Conservation (phyloP, 1,140 invertebrate species). For the Lithobius niger region DNA sequence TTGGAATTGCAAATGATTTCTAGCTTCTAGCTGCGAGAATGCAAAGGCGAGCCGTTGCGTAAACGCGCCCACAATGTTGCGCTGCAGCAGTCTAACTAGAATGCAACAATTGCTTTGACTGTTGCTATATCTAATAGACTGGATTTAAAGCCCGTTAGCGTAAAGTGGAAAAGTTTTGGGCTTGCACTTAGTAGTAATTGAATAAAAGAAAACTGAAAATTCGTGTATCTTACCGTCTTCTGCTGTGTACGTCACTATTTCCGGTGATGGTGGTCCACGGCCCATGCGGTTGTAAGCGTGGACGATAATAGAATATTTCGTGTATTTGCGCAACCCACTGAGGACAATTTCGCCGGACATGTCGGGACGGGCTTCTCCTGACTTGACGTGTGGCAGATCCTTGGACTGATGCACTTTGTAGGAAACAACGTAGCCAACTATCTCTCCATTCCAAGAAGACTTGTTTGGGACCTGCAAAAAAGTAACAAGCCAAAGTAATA, state of each 20-base stretch:
- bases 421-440: conserved; percentile 54
- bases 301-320: conserved; percentile 88
- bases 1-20: too few relatives aligned
- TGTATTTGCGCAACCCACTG: conserved; percentile 44
- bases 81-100: too few relatives aligned
- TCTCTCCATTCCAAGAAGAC: conserved; percentile 87
- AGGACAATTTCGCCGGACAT: neutral
- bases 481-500: too few relatives aligned
- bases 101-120: too few relatives aligned
- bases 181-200: too few relatives aligned
- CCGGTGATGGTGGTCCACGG: conserved; percentile 73
- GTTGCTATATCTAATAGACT: too few relatives aligned
- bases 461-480: too few relatives aligned
- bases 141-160: too few relatives aligned
- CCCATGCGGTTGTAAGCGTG: conserved; percentile 92
- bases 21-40: too few relatives aligned
- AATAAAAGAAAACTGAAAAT: neutral
- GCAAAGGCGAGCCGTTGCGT: too few relatives aligned
- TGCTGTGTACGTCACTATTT: conserved; percentile 74
- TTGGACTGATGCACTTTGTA: conserved; percentile 31
- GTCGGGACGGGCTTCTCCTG: conserved; percentile 17
- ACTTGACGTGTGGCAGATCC: conserved; percentile 22
- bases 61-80: too few relatives aligned
- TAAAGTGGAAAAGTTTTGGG: too few relatives aligned
- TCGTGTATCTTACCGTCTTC: conserved; percentile 48